These are phyloP conservation scores for Triops cancriformis DNA, from an alignment of 1,140 invertebrate species.

Conservation along the genomic window DNA sequence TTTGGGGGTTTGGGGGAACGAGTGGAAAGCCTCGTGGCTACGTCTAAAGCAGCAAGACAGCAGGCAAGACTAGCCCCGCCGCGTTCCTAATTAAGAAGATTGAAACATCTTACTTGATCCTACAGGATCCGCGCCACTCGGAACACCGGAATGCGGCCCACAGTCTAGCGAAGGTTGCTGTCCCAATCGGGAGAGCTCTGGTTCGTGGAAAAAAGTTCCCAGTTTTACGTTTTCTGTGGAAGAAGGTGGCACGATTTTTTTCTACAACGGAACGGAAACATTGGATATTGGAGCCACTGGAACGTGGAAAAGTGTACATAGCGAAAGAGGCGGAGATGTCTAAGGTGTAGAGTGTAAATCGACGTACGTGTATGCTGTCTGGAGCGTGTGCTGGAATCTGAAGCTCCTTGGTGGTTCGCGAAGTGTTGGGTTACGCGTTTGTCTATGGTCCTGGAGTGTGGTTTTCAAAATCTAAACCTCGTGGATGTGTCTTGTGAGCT, in stretches of 20 bases:
- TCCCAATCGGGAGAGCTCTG: neutral
- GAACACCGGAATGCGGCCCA: conserved; percentile 8
- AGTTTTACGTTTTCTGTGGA: neutral
- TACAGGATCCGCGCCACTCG: conserved; percentile 3
- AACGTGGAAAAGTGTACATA: neutral
- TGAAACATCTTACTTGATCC: conserved; percentile 14
- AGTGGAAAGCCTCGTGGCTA: neutral
- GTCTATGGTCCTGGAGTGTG: neutral
- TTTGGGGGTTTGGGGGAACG: neutral
- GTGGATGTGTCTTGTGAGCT: neutral
- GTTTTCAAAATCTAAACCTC: neutral
- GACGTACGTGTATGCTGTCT: neutral
- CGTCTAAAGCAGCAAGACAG: neutral
- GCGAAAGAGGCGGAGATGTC: neutral
- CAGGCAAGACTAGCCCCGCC: conserved; percentile 7
- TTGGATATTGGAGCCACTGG: neutral
- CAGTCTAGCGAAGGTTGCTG: neutral
- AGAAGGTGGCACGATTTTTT: neutral
- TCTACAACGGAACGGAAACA: neutral
- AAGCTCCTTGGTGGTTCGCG: neutral
- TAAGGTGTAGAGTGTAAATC: neutral
- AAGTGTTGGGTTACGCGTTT: neutral
- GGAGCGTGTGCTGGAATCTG: conserved; percentile 4
- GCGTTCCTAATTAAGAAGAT: conserved; percentile 14
- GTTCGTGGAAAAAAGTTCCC: neutral